Evolutionary conservation across 2,113 vertebrate species (phyloP).

Genomic region (Phoenicopterus ruber): DNA sequence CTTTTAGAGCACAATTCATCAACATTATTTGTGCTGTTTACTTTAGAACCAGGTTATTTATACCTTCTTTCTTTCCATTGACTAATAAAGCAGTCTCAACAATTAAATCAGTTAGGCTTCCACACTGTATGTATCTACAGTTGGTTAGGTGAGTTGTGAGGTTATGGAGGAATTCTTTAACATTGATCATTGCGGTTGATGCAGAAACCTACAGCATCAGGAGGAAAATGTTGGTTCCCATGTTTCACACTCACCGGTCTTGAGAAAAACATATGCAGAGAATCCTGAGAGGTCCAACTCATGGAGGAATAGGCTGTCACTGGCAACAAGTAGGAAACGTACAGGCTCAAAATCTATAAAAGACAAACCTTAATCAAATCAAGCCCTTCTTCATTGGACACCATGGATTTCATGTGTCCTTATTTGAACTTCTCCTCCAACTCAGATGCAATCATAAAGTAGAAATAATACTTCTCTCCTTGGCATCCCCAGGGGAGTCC

Average conservation of each 20-base stretch:
- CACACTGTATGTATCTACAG: background rate
- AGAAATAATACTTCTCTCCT: background rate
- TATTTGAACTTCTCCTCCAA: background rate
- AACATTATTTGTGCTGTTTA: background rate
- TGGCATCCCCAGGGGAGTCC: background rate
- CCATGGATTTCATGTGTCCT: background rate
- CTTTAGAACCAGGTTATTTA: background rate
- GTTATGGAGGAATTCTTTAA: background rate
- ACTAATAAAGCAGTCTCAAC: background rate
- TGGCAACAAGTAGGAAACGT: background rate
- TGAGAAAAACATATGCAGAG: background rate
- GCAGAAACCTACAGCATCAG: conserved; percentile 18
- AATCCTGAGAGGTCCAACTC: background rate
- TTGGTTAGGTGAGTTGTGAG: background rate
- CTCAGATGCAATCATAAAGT: background rate
- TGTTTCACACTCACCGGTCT: background rate
- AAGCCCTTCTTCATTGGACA: background rate
- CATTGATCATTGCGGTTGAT: background rate
- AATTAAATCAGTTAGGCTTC: background rate
- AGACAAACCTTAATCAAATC: background rate
- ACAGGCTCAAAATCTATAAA: background rate
- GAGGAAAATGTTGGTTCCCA: background rate
- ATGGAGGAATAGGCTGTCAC: background rate
- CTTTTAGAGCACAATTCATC: background rate
- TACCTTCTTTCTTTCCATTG: background rate